These are phyloP conservation scores for Peromyscus maniculatus DNA, from an alignment of 2,113 vertebrate genomes.

Conservation along the genomic window DNA sequence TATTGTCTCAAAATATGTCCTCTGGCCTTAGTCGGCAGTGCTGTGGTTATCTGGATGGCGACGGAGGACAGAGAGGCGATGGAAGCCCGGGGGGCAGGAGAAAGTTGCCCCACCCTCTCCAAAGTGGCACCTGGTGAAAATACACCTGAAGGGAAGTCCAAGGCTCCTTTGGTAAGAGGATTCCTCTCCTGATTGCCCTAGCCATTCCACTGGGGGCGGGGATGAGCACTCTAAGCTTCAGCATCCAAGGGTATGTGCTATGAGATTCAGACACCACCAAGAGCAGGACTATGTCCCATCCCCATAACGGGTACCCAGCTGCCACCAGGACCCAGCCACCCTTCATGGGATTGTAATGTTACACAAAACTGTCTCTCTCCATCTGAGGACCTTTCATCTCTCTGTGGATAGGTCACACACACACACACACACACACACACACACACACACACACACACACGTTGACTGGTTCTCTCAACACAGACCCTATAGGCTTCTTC, in stretches of 20 bases:
- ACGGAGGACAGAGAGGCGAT: slow-evolving; percentile 62
- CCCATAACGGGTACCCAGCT: not conserved
- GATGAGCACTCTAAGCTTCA: not conserved
- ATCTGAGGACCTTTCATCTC: not conserved
- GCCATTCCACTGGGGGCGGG: accelerated
- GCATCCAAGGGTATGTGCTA: not conserved
- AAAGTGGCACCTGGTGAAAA: slow-evolving; percentile 47
- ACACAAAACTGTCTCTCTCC: not conserved
- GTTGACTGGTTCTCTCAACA: not conserved
- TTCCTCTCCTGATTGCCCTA: not conserved
- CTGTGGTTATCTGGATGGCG: slow-evolving; percentile 63
- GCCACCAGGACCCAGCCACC: not conserved
- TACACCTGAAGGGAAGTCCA: slow-evolving; percentile 62
- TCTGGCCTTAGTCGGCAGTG: not conserved
- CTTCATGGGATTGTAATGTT: not conserved
- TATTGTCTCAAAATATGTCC: slow-evolving; percentile 58
- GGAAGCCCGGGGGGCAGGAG: slow-evolving; percentile 64
- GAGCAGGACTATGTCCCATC: not conserved
- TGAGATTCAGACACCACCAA: not conserved
- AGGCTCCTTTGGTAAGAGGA: slow-evolving; percentile 63
- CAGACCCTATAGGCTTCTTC: not conserved
- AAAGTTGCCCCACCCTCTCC: slow-evolving; percentile 63
- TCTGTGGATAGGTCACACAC: not conserved
- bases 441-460: not conserved
- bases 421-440: too few species aligned